Percentiles rank a stretch among this genome's conserved stretches.
phyloP scores from a whole-genome alignment of 2,113 vertebrate species.

The Gopherus evgoodei region DNA sequence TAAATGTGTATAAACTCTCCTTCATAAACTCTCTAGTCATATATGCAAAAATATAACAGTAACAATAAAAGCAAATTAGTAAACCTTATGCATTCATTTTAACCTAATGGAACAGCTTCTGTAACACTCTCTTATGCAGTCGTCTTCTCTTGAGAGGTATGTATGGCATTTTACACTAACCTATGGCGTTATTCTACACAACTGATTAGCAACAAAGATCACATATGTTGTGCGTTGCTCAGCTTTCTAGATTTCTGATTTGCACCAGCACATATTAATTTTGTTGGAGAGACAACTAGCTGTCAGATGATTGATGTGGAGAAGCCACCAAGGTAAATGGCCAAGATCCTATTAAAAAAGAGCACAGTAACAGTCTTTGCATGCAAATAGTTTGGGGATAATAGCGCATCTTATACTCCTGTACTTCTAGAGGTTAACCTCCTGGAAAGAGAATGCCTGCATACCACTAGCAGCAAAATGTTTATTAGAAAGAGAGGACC shows the following conservation, averaged over 20 bases:
- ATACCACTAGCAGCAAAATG: background rate
- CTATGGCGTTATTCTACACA: slow-evolving; percentile 32
- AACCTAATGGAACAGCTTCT: slow-evolving; percentile 40
- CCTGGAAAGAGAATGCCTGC: background rate
- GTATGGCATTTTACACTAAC: slow-evolving; percentile 44
- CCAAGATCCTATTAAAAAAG: background rate
- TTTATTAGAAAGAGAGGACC: background rate
- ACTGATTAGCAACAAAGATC: slow-evolving; percentile 39
- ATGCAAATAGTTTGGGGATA: background rate
- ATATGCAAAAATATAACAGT: slow-evolving; percentile 56
- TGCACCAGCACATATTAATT: background rate
- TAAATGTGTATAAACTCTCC: slow-evolving; percentile 16
- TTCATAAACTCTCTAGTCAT: slow-evolving; percentile 56
- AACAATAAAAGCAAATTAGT: slow-evolving; percentile 52
- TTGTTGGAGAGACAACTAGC: background rate
- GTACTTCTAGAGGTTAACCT: slow-evolving; percentile 2
- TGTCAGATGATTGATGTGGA: background rate
- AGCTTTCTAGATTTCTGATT: slow-evolving; percentile 25
- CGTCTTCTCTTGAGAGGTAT: slow-evolving; percentile 37
- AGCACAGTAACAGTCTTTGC: background rate
- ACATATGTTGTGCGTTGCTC: slow-evolving; percentile 3
- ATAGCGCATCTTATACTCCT: background rate
- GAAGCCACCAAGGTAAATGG: background rate
- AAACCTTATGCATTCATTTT: slow-evolving; percentile 38
- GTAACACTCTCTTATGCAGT: slow-evolving; percentile 6